These are phyloP conservation scores for Drosophila niveifrons DNA, from an alignment of 2,888 invertebrate species.

Conservation along the genomic window DNA sequence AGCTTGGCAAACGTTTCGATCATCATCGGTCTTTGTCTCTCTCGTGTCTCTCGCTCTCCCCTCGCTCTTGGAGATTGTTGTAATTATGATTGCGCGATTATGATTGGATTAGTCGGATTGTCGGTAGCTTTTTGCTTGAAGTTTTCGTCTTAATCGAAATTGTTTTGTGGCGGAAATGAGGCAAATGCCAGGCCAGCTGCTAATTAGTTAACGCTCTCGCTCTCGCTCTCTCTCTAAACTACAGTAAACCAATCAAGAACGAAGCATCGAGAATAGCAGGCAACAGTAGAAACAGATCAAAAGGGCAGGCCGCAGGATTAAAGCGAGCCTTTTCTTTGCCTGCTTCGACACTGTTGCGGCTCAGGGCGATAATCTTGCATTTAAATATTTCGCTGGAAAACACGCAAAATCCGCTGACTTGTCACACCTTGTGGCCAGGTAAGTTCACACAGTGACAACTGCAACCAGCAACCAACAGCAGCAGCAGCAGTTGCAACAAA, in stretches of 20 bases:
- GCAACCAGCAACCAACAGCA: constrained; percentile 26
- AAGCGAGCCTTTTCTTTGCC: constrained; percentile 54
- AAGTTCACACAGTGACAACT: constrained; percentile 45
- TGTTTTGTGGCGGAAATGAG: constrained; percentile 70
- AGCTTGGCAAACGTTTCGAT: constrained; percentile 46
- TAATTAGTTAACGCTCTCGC: constrained; percentile 69
- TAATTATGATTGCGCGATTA: constrained; percentile 79
- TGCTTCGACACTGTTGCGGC: constrained; percentile 14
- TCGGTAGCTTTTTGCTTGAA: constrained; percentile 61
- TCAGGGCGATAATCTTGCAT: constrained; percentile 73
- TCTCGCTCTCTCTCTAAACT: constrained; percentile 35
- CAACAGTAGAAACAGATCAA: constrained; percentile 47
- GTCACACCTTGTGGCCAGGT: constrained; percentile 77
- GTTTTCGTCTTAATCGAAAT: constrained; percentile 71
- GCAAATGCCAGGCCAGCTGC: constrained; percentile 67
- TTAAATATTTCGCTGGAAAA: constrained; percentile 79
- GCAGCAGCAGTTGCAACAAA: constrained; percentile 20
- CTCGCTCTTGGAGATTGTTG: constrained; percentile 63
- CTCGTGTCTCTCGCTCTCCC: not conserved
- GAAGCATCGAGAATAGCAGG: constrained; percentile 20
- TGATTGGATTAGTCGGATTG: constrained; percentile 74
- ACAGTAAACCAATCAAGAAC: constrained; percentile 6
- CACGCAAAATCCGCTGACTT: constrained; percentile 81
- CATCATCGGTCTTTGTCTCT: constrained; percentile 42
- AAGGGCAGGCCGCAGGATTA: constrained; percentile 70